Evolutionary conservation across 2,888 invertebrate species (phyloP), one percentile per base, ranked within the genome.

Genomic region (Zaprionus bogoriensis): DNA sequence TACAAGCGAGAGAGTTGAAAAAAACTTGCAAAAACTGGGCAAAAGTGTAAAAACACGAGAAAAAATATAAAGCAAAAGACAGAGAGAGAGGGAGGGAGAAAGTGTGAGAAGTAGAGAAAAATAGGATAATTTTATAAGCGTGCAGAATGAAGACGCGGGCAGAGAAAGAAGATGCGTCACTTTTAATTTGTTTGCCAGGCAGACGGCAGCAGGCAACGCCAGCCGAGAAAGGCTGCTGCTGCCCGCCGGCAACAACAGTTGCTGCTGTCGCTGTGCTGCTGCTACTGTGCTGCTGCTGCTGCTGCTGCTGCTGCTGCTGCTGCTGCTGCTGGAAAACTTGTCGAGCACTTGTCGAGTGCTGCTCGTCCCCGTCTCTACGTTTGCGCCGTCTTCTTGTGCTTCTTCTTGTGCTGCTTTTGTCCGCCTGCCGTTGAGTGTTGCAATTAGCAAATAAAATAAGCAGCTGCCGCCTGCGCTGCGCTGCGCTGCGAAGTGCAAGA

Each of bases 361-460:
- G 55, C 55, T 62, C 54, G 61, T 58, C 58, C 47, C 14, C 7
- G n/a, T 14, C 14, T 32, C 32, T n/a, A n/a, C n/a, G n/a, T n/a
- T 32, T n/a, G 10, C 58, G 55, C 64, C 53, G 57, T 55, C 61
- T 47, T 52, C 47, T 58, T 58, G 52, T 61, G 42, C 57, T n/a
- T 17, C 36, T 61, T 32, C 57, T n/a, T 17, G 27, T 36, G 42
- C 50, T 41, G 28, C 39, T 27, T 48, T 22, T 45, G 41, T 50
- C 38, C 25, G 42, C 38, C 39, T 59, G 32, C 50, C 53, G 73
- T 66, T 60, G 80, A 80, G 80, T 80, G 84, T 80, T 86, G 87
- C 80, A 80, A 80, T 80, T 80, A 80, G 80, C 86, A 80, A 86
- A 80, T 80, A 80, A 86, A 80, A 80, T 80, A 80, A 83, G 86